A percentile compares a stretch with the other conserved stretches of the same genome.
Evolutionary conservation across 2,888 invertebrate genomes (phyloP).

Genomic region (Scaptomyza tumidula): DNA sequence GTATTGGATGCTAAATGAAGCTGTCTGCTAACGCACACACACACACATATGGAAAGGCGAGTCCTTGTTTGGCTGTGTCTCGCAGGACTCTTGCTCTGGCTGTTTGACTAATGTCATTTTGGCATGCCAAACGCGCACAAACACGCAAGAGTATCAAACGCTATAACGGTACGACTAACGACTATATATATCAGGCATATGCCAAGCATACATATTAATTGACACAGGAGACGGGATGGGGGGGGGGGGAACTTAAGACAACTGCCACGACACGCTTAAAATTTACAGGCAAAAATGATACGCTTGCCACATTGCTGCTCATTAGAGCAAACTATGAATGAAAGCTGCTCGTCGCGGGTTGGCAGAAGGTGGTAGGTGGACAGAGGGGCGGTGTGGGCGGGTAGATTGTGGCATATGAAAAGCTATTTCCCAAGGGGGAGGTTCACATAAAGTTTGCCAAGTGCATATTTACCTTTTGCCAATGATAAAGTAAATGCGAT

Average conservation of each 20-base stretch:
- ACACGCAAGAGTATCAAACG: slow-evolving; percentile 63
- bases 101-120: slow-evolving; percentile 77
- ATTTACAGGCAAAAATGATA: slow-evolving; percentile 62
- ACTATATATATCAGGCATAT: slow-evolving; percentile 35
- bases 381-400: slow-evolving; percentile 1
- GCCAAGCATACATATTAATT: slow-evolving; percentile 30
- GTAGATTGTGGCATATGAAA: slow-evolving; percentile 61
- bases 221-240: neutral
- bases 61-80: slow-evolving; percentile 12
- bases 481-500: slow-evolving; percentile 69
- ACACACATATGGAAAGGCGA: slow-evolving; percentile 1
- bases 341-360: neutral
- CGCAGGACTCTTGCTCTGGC: slow-evolving; percentile 24
- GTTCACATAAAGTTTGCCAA: slow-evolving; percentile 42
- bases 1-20: slow-evolving; percentile 57
- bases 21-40: slow-evolving; percentile 41
- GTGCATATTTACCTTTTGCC: slow-evolving; percentile 70
- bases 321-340: slow-evolving; percentile 67
- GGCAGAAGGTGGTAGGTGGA: neutral
- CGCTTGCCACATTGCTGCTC: slow-evolving; percentile 65
- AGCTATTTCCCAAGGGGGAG: slow-evolving; percentile 44
- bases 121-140: slow-evolving; percentile 71
- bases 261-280: slow-evolving; percentile 51
- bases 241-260: slow-evolving; percentile 30
- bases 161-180: slow-evolving; percentile 30